Base-by-base conservation (phyloP, 2,113 vertebrate genomes). In the Hippocampus comes region DNA sequence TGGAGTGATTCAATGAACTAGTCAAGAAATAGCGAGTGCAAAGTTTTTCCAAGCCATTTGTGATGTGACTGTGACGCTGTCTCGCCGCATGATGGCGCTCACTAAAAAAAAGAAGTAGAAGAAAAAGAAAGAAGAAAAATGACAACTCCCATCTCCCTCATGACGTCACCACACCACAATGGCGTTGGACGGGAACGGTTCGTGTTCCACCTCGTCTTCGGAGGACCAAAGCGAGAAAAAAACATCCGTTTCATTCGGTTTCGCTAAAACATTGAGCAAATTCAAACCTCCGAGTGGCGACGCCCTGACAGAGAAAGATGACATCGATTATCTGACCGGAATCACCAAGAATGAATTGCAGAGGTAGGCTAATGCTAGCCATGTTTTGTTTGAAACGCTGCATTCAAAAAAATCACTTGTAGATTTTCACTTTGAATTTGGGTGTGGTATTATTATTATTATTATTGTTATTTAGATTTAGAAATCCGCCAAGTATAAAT, bases 211-310 rank as follows among this genome's bases (percentile, higher is more conserved):
- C 0, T 43, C 65, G 23, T 34, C 74, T 60, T 43, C 15, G 14
- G 75, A 66, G 57, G 79, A 79, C 0, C 76, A 81, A 5, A 80
- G 30, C 11, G 87, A 88, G 46, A 90, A 27, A 61, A 94, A 91
- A 82, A 12, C 70, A 0, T 78, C 87, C 0, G 84, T 95, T 43
- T 95, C 94, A 4, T 95, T 95, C 76, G 91, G 93, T 30, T 95
- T 95, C 61, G 92, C 88, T 20, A 94, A 94, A 81, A 93, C 88
- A 2, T 67, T 90, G 0, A 90, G 5, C 23, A 93, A 90, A 73
- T 86, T 85, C 9, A 93, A 93, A 78, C 30, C 67, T 1, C 8
- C 77, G 2, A 53, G 53, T 6, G 70, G 34, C 0, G 82, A 84
- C 12, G 72, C 59, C 21, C 25, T 42, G 43, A 18, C 23, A 0